Base-by-base conservation (phyloP, 1,140 invertebrate species). In the Dendroctonus valens region DNA sequence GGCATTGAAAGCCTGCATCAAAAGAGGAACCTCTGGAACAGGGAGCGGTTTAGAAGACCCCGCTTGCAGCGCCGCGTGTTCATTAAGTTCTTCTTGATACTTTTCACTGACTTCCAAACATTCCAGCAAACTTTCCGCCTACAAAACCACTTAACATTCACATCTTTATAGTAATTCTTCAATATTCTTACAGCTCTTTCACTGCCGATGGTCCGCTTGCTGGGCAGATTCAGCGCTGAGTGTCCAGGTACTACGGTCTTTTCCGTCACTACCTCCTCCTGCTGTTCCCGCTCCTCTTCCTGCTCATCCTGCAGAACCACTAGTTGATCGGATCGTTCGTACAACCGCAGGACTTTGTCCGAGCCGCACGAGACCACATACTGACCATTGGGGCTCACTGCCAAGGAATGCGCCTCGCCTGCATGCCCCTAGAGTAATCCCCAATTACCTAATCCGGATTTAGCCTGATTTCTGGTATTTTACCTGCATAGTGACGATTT, bases 281-380 rank as follows among this genome's bases (percentile, higher is more conserved):
- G 86, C 72, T 90, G 84, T 75, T 90, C 89, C 42, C 91, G 84
- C 76, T 92, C 90, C 68, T 88, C 84, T 81, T 99, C 97, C 71
- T 89, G 86, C 70, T 96, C 87, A 78, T 99, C 97, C 75, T 96
- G 89, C 6, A 99, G 80, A 41, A 99, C 91, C 41, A 99, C 82
- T 1, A 91, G 87, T 79, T 99, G 96, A 51, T 91, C 84, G 1
- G 92, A 93, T 74, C 90, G 89, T 76, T 94, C 86, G 84, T 88
- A 98, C 38, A 99, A 76, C 38, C 97, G 83, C 49, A 99, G 76
- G 14, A 94, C 91, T 71, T 88, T 86, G 82, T 99, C 97, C 6
- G 91, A 88, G 42, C 96, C 96, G 72, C 91, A 91, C 37, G 90
- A 91, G 3, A 90, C 87, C 44, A 94, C 81, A 79, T 86, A 89